Base-by-base conservation (phyloP, 2,888 invertebrate genomes). In the Sericinus montela region DNA sequence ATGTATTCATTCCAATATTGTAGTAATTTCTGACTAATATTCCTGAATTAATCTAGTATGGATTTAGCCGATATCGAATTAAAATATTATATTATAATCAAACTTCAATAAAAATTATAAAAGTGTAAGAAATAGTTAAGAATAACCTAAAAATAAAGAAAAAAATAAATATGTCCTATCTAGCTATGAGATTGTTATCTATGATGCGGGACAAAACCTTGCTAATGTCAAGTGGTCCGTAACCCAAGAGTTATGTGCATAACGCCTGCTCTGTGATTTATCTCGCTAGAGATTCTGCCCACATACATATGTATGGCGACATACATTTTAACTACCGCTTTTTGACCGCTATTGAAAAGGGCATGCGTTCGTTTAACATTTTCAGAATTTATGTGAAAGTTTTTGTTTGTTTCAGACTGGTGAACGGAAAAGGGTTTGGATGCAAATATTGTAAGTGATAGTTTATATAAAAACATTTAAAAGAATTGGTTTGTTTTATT, bases 221-320 rank as follows among this genome's bases (percentile, higher is more conserved):
- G 75, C 73, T 76, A 78, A 82, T 78, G 82, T 81, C 82, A 77
- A 81, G 80, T 77, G 77, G 79, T 69, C 74, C 79, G 71, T 61
- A 67, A 64, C 69, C 72, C 64, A 71, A 80, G 83, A 84, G 74
- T 82, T 82, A 83, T 82, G 77, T 76, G 76, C 78, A 79, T 77
- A 77, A 76, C 75, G 80, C 74, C 73, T 75, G 75, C 68, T 69
- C 74, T 72, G 67, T 79, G 84, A 85, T 84, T 82, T 84, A 84
- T 82, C 63, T 75, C 67, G 67, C 66, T 72, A 66, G 67, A 73
- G 72, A 75, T 74, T 68, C 73, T 62, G 58, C 70, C 75, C 72
- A 65, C 72, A 75, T 75, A 73, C 72, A 75, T 76, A 74, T 69
- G 67, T 70, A 72, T 66, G 58, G 56, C 50, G 59, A 64, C 68